Conservation (phyloP, 2,113 vertebrate species). For the Plecotus auritus region DNA sequence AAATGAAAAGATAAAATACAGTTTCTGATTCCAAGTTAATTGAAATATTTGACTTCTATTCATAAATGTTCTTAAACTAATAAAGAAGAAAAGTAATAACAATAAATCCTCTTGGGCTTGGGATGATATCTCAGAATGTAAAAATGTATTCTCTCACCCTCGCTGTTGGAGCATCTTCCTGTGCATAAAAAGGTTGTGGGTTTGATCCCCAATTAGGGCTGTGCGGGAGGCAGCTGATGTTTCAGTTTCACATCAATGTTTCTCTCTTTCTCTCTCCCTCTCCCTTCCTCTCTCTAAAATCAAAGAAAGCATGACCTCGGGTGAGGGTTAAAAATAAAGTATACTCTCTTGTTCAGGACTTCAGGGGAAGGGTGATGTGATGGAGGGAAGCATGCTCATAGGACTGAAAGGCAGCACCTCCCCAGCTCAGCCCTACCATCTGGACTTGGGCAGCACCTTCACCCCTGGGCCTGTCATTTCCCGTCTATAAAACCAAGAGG, state of each 20-base stretch:
- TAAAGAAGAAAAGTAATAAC: neutral
- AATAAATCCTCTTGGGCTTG: neutral
- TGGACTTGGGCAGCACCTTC: neutral
- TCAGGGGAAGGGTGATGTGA: neutral
- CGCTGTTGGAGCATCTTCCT: neutral
- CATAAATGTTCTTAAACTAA: neutral
- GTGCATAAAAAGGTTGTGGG: neutral
- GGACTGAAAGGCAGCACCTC: neutral
- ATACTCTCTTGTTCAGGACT: neutral
- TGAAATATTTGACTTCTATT: neutral
- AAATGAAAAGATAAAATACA: neutral
- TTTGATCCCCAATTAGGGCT: neutral
- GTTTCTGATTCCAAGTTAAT: neutral
- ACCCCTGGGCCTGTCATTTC: neutral
- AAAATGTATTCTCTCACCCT: neutral
- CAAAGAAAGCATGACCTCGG: neutral
- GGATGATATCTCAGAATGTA: neutral
- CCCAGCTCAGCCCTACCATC: neutral
- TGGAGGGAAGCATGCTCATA: fast-evolving
- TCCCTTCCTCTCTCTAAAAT: neutral
- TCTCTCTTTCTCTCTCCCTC: neutral
- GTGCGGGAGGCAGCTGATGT: neutral
- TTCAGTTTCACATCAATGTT: neutral
- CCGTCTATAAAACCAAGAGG: neutral
- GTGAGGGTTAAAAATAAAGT: neutral